phyloP scores from a whole-genome alignment of 2,797 vertebrate genomes.

The Coregonus suidteri region DNA sequence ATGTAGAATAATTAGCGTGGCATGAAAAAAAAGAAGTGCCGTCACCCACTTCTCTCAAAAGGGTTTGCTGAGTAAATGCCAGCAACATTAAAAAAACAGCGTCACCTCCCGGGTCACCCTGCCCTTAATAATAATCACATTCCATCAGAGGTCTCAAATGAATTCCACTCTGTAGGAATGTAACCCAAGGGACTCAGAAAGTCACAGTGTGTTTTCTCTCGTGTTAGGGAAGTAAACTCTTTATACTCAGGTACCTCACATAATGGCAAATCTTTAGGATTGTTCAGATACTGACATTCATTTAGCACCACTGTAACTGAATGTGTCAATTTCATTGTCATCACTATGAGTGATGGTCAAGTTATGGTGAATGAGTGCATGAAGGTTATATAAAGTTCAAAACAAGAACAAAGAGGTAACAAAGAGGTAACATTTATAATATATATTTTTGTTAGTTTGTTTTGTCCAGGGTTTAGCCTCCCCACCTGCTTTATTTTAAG shows the following conservation, averaged over 20 bases:
- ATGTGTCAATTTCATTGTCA: neutral
- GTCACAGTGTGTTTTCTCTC: neutral
- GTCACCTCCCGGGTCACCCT: constrained; percentile 45
- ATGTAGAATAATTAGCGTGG: constrained; percentile 62
- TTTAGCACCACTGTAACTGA: neutral
- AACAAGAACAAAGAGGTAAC: neutral
- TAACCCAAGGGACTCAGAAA: neutral
- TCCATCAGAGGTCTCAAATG: neutral
- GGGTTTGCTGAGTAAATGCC: constrained; percentile 58
- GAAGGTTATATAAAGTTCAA: neutral
- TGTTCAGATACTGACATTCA: neutral
- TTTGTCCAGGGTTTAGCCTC: constrained; percentile 12
- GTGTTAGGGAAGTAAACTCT: neutral
- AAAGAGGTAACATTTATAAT: neutral
- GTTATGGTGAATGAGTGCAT: neutral
- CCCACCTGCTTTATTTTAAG: constrained; percentile 23
- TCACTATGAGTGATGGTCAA: neutral
- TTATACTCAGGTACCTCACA: neutral
- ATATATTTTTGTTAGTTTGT: constrained; percentile 1
- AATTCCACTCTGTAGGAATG: neutral
- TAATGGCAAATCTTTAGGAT: neutral
- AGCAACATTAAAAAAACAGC: constrained; percentile 24
- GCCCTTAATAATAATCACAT: constrained; percentile 2
- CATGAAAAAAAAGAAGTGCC: constrained; percentile 26
- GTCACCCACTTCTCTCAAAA: constrained; percentile 32